Evolutionary conservation across 2,888 invertebrate species (phyloP), one percentile per base, ranked within the genome.

Genomic region (Trissolcus brochymenae): DNA sequence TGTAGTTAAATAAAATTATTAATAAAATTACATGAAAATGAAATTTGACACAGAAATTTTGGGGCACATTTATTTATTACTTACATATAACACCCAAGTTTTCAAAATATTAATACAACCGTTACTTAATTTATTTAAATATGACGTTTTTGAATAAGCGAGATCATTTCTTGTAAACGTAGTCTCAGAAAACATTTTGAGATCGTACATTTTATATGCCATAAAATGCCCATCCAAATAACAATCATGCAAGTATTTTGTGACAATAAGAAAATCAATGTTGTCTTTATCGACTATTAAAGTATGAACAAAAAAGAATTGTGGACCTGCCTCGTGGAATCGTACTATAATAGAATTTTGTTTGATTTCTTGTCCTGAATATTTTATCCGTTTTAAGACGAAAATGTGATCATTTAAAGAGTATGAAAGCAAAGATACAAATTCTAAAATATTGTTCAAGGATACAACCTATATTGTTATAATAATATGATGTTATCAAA

Each of bases 121-220:
- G 50, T 66, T 50, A 21, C 35, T 57, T 21, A 66, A 40, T 40
- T 21, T 56, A 57, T 66, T 66, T 41, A 66, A 40, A 57, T 51
- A 65, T 49, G 49, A 49, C 4, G 49, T 7, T 25, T 14, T 16
- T 19, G 7, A 6, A 6, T 41, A 14, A 14, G 54, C 49, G 25
- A 66, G 35, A 41, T 67, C 56, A 6, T 25, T 41, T 41, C 51
- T 43, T n/a, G 35, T 57, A 41, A 74, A 57, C 1, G 25, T 49
- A 41, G 56, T 29, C 57, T 57, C 62, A 19, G 25, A 9, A 51
- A 60, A 40, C 16, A 60, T 54, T 13, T 61, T 51, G 21, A 29
- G 21, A 64, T 50, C 41, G 17, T 49, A 56, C 3, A 75, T 35
- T 55, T 70, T 75, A 25, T 75, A 75, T 14, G 68, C 54, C 51